phyloP scores from a whole-genome alignment of 2,888 invertebrate genomes.

The Pyrrhia umbra region DNA sequence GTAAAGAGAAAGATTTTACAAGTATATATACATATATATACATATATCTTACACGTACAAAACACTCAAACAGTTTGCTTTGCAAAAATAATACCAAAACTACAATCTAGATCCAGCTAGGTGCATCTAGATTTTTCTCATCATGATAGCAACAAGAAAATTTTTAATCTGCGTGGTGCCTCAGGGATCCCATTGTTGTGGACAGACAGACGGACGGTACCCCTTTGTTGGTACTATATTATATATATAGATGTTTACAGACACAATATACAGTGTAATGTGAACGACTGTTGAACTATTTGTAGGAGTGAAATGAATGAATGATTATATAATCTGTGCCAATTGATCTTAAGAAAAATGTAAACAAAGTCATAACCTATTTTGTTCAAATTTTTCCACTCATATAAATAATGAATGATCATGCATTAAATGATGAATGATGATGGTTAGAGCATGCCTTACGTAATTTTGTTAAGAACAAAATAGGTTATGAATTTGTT shows the following conservation, averaged over 20 bases:
- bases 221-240: slow-evolving; percentile 55
- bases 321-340: too few species aligned
- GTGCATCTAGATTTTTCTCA: slow-evolving; percentile 52
- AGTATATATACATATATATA: too few species aligned
- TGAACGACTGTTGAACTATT: neutral
- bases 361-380: too few species aligned
- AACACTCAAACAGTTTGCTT: neutral
- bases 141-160: slow-evolving; percentile 59
- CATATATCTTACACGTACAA: neutral
- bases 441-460: too few species aligned
- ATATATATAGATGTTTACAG: neutral
- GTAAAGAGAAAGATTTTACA: too few species aligned
- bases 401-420: too few species aligned
- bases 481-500: too few species aligned
- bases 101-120: neutral
- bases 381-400: too few species aligned
- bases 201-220: slow-evolving; percentile 62
- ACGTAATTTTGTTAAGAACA: too few species aligned
- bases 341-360: too few species aligned
- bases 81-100: slow-evolving; percentile 30
- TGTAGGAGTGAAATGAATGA: neutral
- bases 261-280: neutral
- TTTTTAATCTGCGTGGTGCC: slow-evolving; percentile 65
- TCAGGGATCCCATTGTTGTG: slow-evolving; percentile 62
- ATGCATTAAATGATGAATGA: too few species aligned